Evolutionary conservation across 2,113 vertebrate genomes (phyloP).

Genomic region (Aythya baeri): DNA sequence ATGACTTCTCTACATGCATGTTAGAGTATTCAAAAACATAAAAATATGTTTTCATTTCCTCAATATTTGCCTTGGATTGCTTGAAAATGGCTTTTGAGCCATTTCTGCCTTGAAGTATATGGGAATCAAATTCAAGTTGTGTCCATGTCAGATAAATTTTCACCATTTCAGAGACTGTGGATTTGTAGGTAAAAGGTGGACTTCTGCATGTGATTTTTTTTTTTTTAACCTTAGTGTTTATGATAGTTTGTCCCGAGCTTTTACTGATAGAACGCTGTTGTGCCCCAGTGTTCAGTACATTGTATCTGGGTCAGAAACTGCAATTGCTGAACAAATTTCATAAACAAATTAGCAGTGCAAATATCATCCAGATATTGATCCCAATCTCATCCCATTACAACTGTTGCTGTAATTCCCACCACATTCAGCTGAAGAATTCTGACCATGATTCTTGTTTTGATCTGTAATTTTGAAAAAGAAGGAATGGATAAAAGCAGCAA

Average conservation of each 20-base stretch:
- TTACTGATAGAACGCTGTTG: background rate
- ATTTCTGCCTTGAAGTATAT: conserved; percentile 21
- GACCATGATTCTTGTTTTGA: background rate
- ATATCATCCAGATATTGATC: background rate
- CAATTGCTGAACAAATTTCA: background rate
- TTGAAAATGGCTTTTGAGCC: background rate
- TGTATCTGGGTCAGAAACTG: background rate
- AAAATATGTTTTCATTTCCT: background rate
- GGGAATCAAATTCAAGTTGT: conserved; percentile 23
- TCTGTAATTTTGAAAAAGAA: background rate
- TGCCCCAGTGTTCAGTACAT: background rate
- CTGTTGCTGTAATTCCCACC: background rate
- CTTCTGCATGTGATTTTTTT: background rate
- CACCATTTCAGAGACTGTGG: background rate
- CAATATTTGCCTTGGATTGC: background rate
- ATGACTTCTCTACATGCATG: background rate
- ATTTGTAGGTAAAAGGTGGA: conserved; percentile 3
- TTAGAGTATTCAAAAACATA: background rate
- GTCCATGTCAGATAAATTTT: background rate
- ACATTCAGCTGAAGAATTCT: background rate
- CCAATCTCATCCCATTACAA: background rate
- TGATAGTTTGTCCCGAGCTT: background rate
- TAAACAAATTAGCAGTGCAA: background rate
- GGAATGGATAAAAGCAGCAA: background rate
- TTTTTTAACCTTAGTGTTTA: background rate